Base-by-base conservation (phyloP, 2,888 invertebrate genomes). In the Drosophila tripunctata region DNA sequence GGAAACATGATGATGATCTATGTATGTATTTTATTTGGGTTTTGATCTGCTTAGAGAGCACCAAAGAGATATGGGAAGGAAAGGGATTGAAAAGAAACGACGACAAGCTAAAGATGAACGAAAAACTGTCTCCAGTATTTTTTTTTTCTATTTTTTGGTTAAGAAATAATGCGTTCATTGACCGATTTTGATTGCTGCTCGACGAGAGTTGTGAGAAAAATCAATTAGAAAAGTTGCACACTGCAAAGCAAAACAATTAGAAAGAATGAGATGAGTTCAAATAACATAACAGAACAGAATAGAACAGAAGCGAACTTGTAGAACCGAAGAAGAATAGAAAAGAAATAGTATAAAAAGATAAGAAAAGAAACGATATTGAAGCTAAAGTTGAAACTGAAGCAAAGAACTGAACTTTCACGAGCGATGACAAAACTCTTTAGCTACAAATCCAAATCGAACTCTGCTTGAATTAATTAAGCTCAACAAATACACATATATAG, bases 221-320 rank as follows among this genome's bases (percentile, higher is more conserved):
- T 86, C 87, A 86, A 81, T 81, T 81, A 86, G 80, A 79, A 79
- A 83, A 79, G 77, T 76, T 58, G 72, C 50, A 55, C 77, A 60
- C 50, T 63, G 65, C 54, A 78, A 66, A 75, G 43, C 43, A 38
- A 51, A 74, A 71, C 52, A 60, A 47, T 54, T 63, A 55, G 43
- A 61, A 38, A 44, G 38, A n/a, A 54, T 38, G 38, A 50, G 36
- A 36, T 14, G 21, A 21, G 41, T 22, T 21, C 27, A 10, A 6
- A 27, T 27, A n/a, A n/a, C n/a, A n/a, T n/a, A n/a, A n/a, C n/a
- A n/a, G 27, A 10, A 14, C 21, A 41, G 22, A 12, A 22, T 12
- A 17, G 14, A 41, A 22, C 2, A 5, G 6, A 41, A 8, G 14
- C 7, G 10, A 45, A n/a, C n/a, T n/a, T n/a, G n/a, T n/a, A n/a